phyloP scores from a whole-genome alignment of 2,888 invertebrate genomes.

The Eristalinus aeneus region DNA sequence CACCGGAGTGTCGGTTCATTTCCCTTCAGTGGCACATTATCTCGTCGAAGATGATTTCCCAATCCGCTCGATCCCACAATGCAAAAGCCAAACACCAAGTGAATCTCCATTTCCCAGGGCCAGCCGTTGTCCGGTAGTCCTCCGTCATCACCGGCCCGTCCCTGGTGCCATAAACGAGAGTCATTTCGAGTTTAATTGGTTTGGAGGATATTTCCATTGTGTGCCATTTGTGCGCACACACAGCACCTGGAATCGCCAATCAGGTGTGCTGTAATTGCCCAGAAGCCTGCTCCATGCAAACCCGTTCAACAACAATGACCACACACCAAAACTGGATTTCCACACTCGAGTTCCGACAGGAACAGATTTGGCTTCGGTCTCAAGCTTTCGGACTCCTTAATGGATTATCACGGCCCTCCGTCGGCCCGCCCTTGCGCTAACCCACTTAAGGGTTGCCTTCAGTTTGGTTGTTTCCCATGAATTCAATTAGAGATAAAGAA shows the following conservation, averaged over 20 bases:
- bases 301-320: constrained; percentile 19
- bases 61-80: constrained; percentile 25
- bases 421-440: neutral
- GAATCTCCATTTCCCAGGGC: neutral
- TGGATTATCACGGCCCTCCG: constrained; percentile 38
- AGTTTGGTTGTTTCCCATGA: constrained; percentile 51
- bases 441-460: constrained; percentile 29
- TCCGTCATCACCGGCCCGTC: neutral
- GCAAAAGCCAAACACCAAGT: constrained; percentile 35
- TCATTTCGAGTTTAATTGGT: constrained; percentile 57
- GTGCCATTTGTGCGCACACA: constrained; percentile 13
- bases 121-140: neutral
- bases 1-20: neutral
- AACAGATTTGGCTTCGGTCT: constrained; percentile 7
- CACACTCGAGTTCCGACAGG: constrained; percentile 32
- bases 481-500: constrained; percentile 67
- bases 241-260: constrained; percentile 56
- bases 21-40: constrained; percentile 16
- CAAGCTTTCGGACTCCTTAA: constrained; percentile 22
- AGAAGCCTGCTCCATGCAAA: constrained; percentile 3
- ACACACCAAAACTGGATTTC: constrained; percentile 18
- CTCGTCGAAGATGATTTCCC: constrained; percentile 50
- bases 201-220: constrained; percentile 52
- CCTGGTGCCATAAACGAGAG: constrained; percentile 17
- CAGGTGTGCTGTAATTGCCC: constrained; percentile 48